Evolutionary conservation across 2,888 invertebrate species (phyloP), one percentile per base, ranked within the genome.

Genomic region (Rosalia funebris): DNA sequence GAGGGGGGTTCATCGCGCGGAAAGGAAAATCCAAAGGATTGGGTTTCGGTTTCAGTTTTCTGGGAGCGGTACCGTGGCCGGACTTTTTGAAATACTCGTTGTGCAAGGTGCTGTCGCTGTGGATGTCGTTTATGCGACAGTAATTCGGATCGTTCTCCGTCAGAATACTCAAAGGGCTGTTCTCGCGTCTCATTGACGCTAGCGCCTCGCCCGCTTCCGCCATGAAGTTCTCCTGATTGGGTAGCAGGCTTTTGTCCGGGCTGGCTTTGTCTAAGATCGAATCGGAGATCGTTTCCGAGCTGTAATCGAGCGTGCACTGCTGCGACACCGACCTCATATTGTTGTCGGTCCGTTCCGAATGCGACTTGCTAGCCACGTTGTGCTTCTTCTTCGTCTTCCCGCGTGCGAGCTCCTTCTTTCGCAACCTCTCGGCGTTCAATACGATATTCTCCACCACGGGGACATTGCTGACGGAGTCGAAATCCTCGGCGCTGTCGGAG

Each of bases 261-360:
- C 74, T 73, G 1, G 66, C 56, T 46, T 75, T 73, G 53, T 75
- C 76, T 54, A 75, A 62, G 25, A 75, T 74, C 10, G 77, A 77
- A 60, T 75, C 76, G 0, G 86, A 86, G 10, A 81, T 72, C 19
- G 79, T 78, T 53, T 84, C 85, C 0, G 89, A 89, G 34, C 62
- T 63, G 71, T 89, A 89, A 72, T 90, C 89, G 44, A 90, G 79
- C 59, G 89, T 89, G 70, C 89, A 89, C 66, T 90, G 89, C 69
- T 89, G 89, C 0, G 89, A 89, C 19, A 89, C 88, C 0, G 88
- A 89, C 16, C 88, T 82, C 84, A 89, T 84, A 64, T 82, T 79
- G 57, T 75, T 76, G 41, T 78, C 74, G 16, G 57, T 37, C 41
- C 11, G 32, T 75, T 68, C 48, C n/a, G 63, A 60, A 9, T 10